phyloP scores from a whole-genome alignment of 2,797 vertebrate species.

The Linurgus olivaceus region DNA sequence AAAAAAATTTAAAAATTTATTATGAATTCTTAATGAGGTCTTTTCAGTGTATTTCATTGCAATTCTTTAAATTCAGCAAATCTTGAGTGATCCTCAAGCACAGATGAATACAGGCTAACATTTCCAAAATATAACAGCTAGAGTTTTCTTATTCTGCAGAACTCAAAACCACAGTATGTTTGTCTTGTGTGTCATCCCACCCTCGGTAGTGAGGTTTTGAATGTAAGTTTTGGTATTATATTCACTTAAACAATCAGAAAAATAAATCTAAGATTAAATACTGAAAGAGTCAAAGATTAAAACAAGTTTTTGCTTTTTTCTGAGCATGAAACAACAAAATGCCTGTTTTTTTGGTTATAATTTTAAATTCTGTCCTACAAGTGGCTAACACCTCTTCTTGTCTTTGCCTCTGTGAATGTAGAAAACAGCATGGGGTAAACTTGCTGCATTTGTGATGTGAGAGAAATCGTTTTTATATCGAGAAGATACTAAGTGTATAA shows the following conservation, averaged over 20 bases:
- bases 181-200: not conserved
- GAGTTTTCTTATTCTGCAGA: not conserved
- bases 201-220: not conserved
- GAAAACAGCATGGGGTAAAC: not conserved
- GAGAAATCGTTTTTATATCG: not conserved
- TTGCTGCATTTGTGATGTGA: not conserved
- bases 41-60: not conserved
- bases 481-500: not conserved
- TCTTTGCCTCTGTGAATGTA: not conserved
- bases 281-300: not conserved
- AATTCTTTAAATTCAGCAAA: not conserved
- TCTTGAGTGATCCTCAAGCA: not conserved
- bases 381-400: not conserved
- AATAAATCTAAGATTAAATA: not conserved
- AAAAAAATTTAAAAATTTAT: not conserved
- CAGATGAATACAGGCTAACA: not conserved
- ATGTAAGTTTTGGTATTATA: not conserved
- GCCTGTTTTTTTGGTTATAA: not conserved
- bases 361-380: not conserved
- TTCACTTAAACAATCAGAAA: not conserved
- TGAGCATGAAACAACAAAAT: not conserved
- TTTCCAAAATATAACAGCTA: not conserved
- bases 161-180: not conserved
- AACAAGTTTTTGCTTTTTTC: not conserved
- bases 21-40: not conserved